Base-by-base conservation (phyloP, 2,797 vertebrate species). In the Basileuterus tristriatus region DNA sequence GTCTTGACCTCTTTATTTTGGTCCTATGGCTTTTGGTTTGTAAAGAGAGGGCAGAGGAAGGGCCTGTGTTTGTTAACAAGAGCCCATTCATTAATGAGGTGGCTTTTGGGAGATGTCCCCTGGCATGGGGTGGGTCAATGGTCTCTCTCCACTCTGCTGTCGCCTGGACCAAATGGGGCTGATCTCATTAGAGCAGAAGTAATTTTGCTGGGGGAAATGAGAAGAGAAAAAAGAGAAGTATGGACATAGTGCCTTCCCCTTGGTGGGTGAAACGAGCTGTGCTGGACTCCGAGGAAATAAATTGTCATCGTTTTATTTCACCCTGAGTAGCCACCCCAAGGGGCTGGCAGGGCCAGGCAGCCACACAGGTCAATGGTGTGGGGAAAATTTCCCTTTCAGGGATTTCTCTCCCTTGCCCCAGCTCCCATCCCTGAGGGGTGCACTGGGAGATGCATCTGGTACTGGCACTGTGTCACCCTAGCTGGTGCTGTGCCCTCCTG, bases 301-400 rank as follows among this genome's bases (percentile, higher is more conserved):
- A 83, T 89, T 62, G 46, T 60, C 60, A 36, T 5, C 0, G 0
- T 58, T 83, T 91, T 83, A 81, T 47, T 91, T 95, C 78, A 47
- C 85, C 58, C 49, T 86, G 37, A 67, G 18, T 43, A 39, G 46
- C 70, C 71, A 55, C 78, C 77, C 6, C 3, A 12, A 60, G 75
- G 63, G 56, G 23, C 50, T 23, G 18, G 50, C 46, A 49, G 69
- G 3, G 5, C 68, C 1, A 3, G 49, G 67, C 2, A 2, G 79
- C 39, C 7, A 8, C 0, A 1, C 0, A 2, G 22, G 36, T 29
- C 3, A 12, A 16, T 0, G 0, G 5, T 1, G 4, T 0, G 8
- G 36, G 22, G 56, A 46, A 32, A 37, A 53, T 58, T 32, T 9
- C 16, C 29, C 32, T 67, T 32, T 7, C 6, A 19, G 34, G 30